Conservation (phyloP, 2,797 vertebrate species). For the Tauraco hartlaubi region DNA sequence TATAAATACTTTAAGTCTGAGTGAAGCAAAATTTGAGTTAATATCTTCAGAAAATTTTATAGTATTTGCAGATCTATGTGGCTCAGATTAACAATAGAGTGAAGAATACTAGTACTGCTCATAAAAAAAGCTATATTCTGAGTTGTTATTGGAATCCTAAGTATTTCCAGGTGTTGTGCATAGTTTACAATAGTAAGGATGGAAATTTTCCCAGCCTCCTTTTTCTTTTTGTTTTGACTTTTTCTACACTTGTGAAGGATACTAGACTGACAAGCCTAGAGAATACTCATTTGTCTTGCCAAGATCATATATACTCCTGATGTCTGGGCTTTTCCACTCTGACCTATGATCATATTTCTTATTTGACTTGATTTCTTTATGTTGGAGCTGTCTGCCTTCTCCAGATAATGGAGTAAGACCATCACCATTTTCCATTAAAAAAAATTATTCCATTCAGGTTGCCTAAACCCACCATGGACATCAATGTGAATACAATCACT, state of each 20-base stretch:
- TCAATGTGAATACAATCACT: neutral
- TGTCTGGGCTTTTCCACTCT: neutral
- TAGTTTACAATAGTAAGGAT: neutral
- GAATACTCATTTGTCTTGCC: neutral
- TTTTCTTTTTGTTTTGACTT: neutral
- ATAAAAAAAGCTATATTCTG: neutral
- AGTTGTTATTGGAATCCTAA: neutral
- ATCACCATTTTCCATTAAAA: neutral
- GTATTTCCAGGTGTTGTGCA: conserved; percentile 50
- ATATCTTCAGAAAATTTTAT: neutral
- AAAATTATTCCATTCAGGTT: neutral
- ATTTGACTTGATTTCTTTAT: neutral
- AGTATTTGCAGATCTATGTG: neutral
- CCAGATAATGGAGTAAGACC: neutral
- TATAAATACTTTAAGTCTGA: neutral
- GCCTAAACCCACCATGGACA: neutral
- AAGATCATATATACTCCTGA: neutral
- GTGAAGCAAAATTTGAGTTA: neutral
- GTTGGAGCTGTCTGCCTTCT: neutral
- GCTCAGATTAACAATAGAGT: conserved; percentile 5
- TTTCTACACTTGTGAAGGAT: neutral
- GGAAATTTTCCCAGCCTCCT: neutral
- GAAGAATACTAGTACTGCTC: neutral
- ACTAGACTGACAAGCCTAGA: neutral
- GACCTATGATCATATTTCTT: neutral